A percentile compares a stretch with the other conserved stretches of the same genome.
Evolutionary conservation across 2,113 vertebrate genomes (phyloP).

Genomic region (Furnarius figulus): DNA sequence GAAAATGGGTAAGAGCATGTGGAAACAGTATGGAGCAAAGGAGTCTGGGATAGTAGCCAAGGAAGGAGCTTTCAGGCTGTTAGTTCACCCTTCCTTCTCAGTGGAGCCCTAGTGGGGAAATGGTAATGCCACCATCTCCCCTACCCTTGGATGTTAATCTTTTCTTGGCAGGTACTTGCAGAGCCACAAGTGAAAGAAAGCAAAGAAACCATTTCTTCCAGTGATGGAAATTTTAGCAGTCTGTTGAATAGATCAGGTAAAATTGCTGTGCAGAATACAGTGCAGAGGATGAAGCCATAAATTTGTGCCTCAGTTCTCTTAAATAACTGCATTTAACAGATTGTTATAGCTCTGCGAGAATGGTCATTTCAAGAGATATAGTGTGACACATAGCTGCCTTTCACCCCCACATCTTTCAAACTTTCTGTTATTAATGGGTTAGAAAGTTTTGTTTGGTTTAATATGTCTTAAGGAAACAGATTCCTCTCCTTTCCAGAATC

Average conservation of each 20-base stretch:
- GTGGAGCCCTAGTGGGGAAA: neutral
- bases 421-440: neutral
- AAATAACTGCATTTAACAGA: neutral
- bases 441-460: neutral
- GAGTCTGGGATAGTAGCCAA: neutral
- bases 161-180: neutral
- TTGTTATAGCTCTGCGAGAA: neutral
- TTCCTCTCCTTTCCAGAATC: neutral
- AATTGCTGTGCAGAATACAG: neutral
- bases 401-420: neutral
- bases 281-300: neutral
- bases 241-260: neutral
- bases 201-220: neutral
- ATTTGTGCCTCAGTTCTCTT: neutral
- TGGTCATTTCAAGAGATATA: neutral
- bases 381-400: neutral
- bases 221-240: neutral
- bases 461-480: neutral
- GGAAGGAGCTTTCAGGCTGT: neutral
- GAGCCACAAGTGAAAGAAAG: neutral
- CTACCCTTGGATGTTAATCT: neutral
- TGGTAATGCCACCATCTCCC: neutral
- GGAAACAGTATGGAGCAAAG: neutral
- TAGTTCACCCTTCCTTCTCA: neutral
- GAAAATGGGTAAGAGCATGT: neutral